Evolutionary conservation across 2,888 invertebrate genomes (phyloP), one percentile per base, ranked within the genome.

Genomic region (Drosophila borealis): DNA sequence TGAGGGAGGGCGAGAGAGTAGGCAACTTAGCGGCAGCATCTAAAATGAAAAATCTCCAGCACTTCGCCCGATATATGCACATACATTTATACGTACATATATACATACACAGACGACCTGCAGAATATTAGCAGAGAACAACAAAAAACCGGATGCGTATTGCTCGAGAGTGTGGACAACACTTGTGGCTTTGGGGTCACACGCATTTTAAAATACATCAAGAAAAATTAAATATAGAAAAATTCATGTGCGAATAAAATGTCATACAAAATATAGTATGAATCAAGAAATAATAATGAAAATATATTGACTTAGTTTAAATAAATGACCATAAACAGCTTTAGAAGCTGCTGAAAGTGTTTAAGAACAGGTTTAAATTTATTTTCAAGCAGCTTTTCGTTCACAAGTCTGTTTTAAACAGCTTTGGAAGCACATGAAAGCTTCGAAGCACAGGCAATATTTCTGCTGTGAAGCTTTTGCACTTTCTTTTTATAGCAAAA

Each of bases 41-140:
- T 89, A 60, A 89, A 89, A 90, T 83, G 90, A 89, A 85, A 89
- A 87, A 89, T 89, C 82, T 81, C 48, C 46, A 77, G 66, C 59
- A 60, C 53, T 33, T 10, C 9, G 8, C 45, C 41, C 74, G 70
- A 75, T 69, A 68, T 70, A 59, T 67, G 41, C 54, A 60, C 59
- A 70, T 41, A 19, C 44, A 21, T 50, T 51, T 19, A 59, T 34
- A 29, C 29, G 8, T 29, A 66, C 50, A 50, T 42, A 53, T 34
- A 50, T n/a, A 53, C 17, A 62, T 60, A 54, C 37, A 70, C 11
- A 19, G 25, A 75, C 76, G 64, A 75, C 76, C 41, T 42, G 70
- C 73, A 53, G 57, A 80, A 62, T 71, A 74, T 76, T 63, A 51
- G 72, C 45, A 57, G 49, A 73, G n/a, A 34, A 44, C 9, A 37